These are phyloP conservation scores for Abscondita cerata DNA, from an alignment of 2,888 invertebrate genomes.

Conservation along the genomic window DNA sequence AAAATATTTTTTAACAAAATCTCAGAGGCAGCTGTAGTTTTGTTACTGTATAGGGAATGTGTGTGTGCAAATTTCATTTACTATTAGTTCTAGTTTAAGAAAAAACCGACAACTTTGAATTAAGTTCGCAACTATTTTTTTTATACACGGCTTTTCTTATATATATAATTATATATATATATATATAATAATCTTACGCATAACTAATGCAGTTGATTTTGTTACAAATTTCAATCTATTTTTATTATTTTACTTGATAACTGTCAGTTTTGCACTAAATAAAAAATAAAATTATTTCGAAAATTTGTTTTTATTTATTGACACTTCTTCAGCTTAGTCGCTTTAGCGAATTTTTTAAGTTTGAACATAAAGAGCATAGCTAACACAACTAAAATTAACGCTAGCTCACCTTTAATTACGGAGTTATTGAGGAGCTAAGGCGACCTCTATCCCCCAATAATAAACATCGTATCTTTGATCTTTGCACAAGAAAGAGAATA, in stretches of 20 bases:
- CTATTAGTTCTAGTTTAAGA: background rate
- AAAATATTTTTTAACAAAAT: conserved; percentile 18
- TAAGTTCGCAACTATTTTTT: background rate
- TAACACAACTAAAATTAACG: no score
- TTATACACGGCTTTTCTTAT: background rate
- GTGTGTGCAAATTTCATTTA: conserved; percentile 18
- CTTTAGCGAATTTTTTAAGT: no score
- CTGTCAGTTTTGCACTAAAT: conserved; percentile 52
- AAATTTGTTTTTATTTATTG: background rate
- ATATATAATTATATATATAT: conserved; percentile 5
- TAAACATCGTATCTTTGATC: no score
- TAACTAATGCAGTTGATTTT: conserved; percentile 26
- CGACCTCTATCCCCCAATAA: no score
- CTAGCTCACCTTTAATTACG: no score
- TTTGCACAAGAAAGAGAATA: no score
- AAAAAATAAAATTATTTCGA: conserved; percentile 40
- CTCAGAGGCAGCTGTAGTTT: conserved; percentile 31
- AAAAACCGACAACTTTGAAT: background rate
- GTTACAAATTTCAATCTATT: conserved; percentile 44
- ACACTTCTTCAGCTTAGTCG: no score
- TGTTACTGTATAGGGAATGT: conserved; percentile 32
- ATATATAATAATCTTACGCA: conserved; percentile 21
- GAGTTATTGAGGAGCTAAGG: no score
- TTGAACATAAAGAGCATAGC: no score
- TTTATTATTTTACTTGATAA: conserved; percentile 43